phyloP scores from a whole-genome alignment of 2,113 vertebrate species.

The Crotalus horridus region DNA sequence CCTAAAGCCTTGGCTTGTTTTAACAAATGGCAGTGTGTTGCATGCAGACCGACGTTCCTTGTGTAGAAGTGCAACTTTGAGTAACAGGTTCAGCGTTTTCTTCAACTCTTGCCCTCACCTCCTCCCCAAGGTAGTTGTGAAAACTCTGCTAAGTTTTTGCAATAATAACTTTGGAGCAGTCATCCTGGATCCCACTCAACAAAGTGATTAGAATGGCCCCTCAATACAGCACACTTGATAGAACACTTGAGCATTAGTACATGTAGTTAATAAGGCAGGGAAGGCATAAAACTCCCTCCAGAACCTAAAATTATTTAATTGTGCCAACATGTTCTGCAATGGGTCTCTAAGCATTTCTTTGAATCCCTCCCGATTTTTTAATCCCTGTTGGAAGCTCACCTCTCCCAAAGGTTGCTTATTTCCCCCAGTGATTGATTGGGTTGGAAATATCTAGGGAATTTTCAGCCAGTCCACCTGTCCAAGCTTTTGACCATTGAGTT shows the following conservation, averaged over 20 bases:
- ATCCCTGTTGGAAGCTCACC: neutral
- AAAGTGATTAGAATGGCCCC: neutral
- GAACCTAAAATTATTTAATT: neutral
- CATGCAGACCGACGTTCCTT: too few species aligned
- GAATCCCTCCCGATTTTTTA: neutral
- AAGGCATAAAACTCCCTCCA: neutral
- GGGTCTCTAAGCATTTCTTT: neutral
- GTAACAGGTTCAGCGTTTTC: neutral
- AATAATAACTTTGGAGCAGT: neutral
- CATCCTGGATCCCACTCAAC: neutral
- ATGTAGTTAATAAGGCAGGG: neutral
- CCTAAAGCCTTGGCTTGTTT: neutral
- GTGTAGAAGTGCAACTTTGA: neutral
- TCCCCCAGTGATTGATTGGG: neutral
- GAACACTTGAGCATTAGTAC: neutral
- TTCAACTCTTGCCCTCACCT: neutral
- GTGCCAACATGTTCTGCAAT: neutral
- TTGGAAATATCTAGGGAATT: neutral
- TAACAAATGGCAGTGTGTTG: neutral
- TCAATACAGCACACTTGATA: neutral
- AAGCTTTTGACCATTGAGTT: neutral
- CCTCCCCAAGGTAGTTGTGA: neutral
- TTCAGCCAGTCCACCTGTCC: neutral
- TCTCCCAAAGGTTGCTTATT: neutral
- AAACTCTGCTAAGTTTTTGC: neutral